Conservation (phyloP, 2,113 vertebrate genomes). For the Catharus bicknelli region DNA sequence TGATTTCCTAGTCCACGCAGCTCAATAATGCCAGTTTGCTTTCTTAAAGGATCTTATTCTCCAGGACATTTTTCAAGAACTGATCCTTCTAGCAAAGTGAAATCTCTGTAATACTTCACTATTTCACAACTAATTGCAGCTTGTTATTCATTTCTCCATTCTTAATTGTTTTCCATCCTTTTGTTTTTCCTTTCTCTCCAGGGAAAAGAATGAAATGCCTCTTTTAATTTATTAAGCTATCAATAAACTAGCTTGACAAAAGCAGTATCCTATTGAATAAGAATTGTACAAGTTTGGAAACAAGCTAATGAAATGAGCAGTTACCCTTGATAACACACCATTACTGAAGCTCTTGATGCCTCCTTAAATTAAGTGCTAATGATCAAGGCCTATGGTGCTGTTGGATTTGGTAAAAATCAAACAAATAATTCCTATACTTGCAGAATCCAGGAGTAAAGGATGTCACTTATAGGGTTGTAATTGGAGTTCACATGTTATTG, state of each 20-base stretch:
- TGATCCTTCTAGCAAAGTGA: not conserved
- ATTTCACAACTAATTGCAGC: not conserved
- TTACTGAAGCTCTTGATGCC: not conserved
- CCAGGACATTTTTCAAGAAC: not conserved
- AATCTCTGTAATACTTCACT: not conserved
- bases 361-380: conserved; percentile 1
- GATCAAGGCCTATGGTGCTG: not conserved
- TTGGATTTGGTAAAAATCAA: not conserved
- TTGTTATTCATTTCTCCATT: not conserved
- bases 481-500: not conserved
- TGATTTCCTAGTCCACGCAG: not conserved
- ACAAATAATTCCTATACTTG: not conserved
- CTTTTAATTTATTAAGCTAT: not conserved
- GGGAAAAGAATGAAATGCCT: not conserved
- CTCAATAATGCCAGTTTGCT: not conserved
- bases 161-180: not conserved
- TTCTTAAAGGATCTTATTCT: not conserved
- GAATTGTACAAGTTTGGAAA: not conserved
- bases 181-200: not conserved
- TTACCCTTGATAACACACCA: not conserved
- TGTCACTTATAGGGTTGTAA: not conserved
- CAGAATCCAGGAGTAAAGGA: not conserved
- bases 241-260: not conserved
- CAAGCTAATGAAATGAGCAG: conserved; percentile 25
- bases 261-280: not conserved